A percentile compares a stretch with the other conserved stretches of the same genome.
Conservation (phyloP, 2,888 invertebrate species). For the Furcula furcula region DNA sequence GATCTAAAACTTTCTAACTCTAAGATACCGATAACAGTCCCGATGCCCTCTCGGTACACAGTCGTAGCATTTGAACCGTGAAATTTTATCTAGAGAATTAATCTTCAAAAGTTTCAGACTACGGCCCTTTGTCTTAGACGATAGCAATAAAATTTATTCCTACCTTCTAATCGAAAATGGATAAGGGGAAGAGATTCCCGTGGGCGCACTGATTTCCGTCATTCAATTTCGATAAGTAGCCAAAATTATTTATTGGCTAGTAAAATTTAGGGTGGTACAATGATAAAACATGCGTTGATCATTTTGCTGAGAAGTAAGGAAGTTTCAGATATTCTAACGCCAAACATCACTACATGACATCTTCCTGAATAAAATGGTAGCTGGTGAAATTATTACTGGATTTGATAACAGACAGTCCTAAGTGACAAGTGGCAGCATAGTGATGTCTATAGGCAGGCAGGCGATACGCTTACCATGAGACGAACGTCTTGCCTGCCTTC, state of each 20-base stretch:
- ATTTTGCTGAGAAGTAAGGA: no score
- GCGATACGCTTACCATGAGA: no score
- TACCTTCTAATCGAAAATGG: conserved; percentile 62
- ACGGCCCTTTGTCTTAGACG: conserved; percentile 66
- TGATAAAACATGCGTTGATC: no score
- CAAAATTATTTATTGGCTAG: conserved; percentile 19
- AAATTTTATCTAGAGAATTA: conserved; percentile 79
- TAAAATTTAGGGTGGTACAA: background rate
- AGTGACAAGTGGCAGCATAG: no score
- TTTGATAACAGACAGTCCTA: no score
- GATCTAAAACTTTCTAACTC: conserved; percentile 36
- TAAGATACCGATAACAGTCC: conserved; percentile 51
- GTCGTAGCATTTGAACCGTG: conserved; percentile 66
- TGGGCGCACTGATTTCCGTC: conserved; percentile 42
- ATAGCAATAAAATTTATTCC: conserved; percentile 68
- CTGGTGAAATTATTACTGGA: no score
- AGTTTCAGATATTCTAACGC: no score
- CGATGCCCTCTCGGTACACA: conserved; percentile 48
- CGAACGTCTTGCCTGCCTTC: no score
- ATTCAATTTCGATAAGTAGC: conserved; percentile 33
- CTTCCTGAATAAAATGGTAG: no score
- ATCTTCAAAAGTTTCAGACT: conserved; percentile 68
- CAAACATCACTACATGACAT: no score
- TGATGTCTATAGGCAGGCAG: no score
- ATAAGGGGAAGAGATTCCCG: conserved; percentile 49